A percentile compares a stretch with the other conserved stretches of the same genome.
phyloP scores from a whole-genome alignment of 2,888 invertebrate species.

The Tanaodytes sp. region DNA sequence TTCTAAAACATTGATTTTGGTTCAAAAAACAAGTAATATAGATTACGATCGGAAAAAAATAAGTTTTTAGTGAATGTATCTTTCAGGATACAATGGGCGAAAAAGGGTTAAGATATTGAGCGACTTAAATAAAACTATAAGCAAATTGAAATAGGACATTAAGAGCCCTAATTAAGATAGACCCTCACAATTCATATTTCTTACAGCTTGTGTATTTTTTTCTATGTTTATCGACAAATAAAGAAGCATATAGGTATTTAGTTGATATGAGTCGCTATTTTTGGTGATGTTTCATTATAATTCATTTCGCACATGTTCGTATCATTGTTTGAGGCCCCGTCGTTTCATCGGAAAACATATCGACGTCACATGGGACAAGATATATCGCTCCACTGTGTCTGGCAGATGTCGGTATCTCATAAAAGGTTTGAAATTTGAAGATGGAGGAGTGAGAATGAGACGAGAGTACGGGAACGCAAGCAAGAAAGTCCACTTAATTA shows the following conservation, averaged over 20 bases:
- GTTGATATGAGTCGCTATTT: conserved; percentile 34
- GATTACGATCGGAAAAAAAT: no score
- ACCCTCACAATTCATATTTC: no score
- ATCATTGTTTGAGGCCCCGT: conserved; percentile 49
- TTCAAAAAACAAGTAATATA: no score
- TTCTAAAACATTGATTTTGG: no score
- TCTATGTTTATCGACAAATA: conserved; percentile 5
- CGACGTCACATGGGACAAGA: conserved; percentile 49
- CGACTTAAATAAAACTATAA: no score
- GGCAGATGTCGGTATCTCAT: conserved; percentile 55
- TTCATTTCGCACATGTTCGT: conserved; percentile 56
- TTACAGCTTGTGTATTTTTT: no score
- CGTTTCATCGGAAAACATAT: conserved; percentile 53
- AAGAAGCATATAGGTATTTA: conserved; percentile 36
- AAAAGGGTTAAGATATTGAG: no score
- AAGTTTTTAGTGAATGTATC: no score
- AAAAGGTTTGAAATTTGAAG: conserved; percentile 44
- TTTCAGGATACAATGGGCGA: no score
- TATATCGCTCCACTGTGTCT: conserved; percentile 48
- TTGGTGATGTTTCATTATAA: conserved; percentile 31
- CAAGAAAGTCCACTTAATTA: conserved; percentile 48
- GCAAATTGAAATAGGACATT: no score
- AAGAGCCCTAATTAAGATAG: no score
- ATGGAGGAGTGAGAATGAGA: conserved; percentile 6
- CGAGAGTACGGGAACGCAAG: conserved; percentile 5